A percentile compares a stretch with the other conserved stretches of the same genome.
Evolutionary conservation across 2,113 vertebrate species (phyloP).

Genomic region (Gobiocypris rarus): DNA sequence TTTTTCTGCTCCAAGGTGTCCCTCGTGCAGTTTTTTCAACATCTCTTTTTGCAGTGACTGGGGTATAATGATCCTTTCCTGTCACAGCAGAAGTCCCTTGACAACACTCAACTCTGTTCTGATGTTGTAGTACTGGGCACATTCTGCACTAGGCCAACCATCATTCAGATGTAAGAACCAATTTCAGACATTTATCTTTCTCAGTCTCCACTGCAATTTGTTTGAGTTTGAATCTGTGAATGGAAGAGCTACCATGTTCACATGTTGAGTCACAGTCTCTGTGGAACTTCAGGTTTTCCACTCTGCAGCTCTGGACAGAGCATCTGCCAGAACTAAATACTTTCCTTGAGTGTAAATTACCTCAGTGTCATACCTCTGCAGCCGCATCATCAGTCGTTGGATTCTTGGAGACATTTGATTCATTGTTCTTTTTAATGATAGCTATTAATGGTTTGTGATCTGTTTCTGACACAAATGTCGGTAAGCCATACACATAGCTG

Average conservation of each 20-base stretch:
- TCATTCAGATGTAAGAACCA: conserved; percentile 35
- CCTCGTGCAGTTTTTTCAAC: conserved; percentile 10
- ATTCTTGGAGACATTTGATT: conserved; percentile 49
- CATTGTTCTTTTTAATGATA: conserved; percentile 45
- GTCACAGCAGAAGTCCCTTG: conserved; percentile 31
- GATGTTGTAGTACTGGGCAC: conserved; percentile 31
- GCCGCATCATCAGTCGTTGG: conserved; percentile 47
- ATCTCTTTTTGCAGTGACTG: conserved; percentile 27
- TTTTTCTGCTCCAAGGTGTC: conserved; percentile 7
- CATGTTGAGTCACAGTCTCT: conserved; percentile 19
- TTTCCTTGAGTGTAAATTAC: conserved; percentile 47
- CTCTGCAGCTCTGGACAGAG: conserved; percentile 12
- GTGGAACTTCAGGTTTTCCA: conserved; percentile 18
- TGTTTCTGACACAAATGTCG: conserved; percentile 51
- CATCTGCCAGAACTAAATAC: conserved; percentile 42
- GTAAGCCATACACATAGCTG: conserved; percentile 10
- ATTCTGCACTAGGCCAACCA: not conserved
- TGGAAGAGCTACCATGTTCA: conserved; percentile 34
- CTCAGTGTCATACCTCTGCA: conserved; percentile 46
- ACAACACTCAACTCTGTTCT: conserved; percentile 34
- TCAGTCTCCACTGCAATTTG: conserved; percentile 43
- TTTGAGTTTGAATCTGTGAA: conserved; percentile 33
- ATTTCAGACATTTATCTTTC: conserved; percentile 18
- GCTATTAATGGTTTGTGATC: conserved; percentile 18
- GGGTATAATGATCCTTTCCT: conserved; percentile 41